Percentiles rank a stretch among this genome's conserved stretches.
These are phyloP conservation scores for Bimastos eiseni DNA, from an alignment of 2,888 invertebrate genomes.

Conservation along the genomic window DNA sequence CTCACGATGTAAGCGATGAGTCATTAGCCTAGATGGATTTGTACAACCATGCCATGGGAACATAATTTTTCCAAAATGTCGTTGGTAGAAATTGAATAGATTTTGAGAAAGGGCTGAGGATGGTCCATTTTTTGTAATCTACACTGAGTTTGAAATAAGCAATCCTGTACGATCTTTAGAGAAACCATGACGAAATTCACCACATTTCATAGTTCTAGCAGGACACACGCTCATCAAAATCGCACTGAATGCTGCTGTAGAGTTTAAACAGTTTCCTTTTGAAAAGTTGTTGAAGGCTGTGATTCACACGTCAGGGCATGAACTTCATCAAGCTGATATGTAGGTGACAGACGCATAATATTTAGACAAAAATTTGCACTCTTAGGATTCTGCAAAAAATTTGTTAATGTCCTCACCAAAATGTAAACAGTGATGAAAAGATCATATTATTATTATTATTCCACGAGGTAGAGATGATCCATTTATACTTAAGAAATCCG, in stretches of 20 bases:
- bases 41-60: background rate
- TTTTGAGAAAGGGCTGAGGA: background rate
- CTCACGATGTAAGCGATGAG: background rate
- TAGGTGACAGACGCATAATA: background rate
- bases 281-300: too few species aligned
- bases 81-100: background rate
- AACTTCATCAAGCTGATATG: background rate
- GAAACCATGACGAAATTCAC: background rate
- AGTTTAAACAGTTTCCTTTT: background rate
- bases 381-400: background rate
- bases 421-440: background rate
- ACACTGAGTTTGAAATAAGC: conserved; percentile 65
- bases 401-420: background rate
- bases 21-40: background rate
- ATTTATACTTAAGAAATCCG: too few species aligned
- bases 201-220: background rate
- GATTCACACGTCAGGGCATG: background rate
- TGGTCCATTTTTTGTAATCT: background rate
- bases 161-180: background rate
- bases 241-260: background rate
- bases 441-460: background rate
- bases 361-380: background rate
- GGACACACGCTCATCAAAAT: background rate
- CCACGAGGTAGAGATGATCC: too few species aligned
- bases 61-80: background rate